A percentile compares a stretch with the other conserved stretches of the same genome.
These are phyloP conservation scores for Heliconius hortense DNA, from an alignment of 2,888 invertebrate species.

Conservation along the genomic window DNA sequence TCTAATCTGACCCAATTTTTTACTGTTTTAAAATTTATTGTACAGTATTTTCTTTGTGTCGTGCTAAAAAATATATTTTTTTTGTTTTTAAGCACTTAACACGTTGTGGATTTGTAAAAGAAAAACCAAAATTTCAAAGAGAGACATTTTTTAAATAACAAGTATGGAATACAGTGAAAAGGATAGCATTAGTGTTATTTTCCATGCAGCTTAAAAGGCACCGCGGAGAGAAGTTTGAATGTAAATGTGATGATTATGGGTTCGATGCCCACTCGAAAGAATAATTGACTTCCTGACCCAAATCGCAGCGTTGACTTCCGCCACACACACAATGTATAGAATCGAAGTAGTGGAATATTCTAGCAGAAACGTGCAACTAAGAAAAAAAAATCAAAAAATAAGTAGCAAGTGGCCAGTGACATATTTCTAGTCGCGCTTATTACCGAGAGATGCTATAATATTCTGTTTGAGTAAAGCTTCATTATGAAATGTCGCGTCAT, in stretches of 20 bases:
- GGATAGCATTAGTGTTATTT: background rate
- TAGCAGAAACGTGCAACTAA: background rate
- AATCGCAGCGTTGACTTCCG: background rate
- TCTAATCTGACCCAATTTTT: constrained; percentile 34
- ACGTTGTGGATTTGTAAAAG: constrained; percentile 5
- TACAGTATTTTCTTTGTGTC: constrained; percentile 14
- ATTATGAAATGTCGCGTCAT: constrained; percentile 51
- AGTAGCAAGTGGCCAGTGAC: constrained; percentile 7
- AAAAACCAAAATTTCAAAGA: background rate
- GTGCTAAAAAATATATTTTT: background rate
- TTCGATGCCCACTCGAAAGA: too few relatives aligned
- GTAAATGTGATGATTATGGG: too few relatives aligned
- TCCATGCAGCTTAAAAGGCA: too few relatives aligned
- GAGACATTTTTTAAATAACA: background rate
- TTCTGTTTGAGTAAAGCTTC: constrained; percentile 56
- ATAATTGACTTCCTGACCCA: background rate
- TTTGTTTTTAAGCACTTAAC: constrained; percentile 15
- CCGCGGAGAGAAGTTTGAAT: too few relatives aligned
- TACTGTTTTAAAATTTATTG: constrained; percentile 29
- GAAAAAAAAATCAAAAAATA: background rate
- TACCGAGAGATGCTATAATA: constrained; percentile 53
- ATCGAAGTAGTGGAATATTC: too few relatives aligned
- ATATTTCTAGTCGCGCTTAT: constrained; percentile 47
- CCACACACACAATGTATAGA: background rate
- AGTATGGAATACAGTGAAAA: background rate